Conservation (phyloP, 1,140 invertebrate genomes). For the Chironomus tepperi region DNA sequence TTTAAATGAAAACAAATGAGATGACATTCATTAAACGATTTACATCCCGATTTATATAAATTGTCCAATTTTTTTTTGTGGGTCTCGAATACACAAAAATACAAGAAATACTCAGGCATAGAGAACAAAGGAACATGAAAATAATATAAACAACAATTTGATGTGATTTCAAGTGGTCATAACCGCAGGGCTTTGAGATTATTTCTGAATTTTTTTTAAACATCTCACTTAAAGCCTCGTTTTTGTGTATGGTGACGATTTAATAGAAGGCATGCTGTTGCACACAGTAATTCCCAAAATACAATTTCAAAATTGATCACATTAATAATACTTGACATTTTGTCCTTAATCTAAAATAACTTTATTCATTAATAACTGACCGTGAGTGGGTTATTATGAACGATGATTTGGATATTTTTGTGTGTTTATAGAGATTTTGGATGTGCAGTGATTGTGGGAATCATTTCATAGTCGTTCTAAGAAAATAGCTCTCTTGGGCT, state of each 20-base stretch:
- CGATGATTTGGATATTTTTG: background rate
- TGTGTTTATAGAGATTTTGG: background rate
- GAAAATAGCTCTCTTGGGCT: too few relatives aligned
- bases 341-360: background rate
- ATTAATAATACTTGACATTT: constrained; percentile 7
- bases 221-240: background rate
- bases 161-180: background rate
- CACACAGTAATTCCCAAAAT: background rate
- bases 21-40: constrained; percentile 14
- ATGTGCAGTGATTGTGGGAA: too few relatives aligned
- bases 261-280: background rate
- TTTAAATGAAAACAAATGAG: constrained; percentile 20
- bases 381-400: too few relatives aligned
- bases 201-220: background rate
- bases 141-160: background rate
- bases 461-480: too few relatives aligned
- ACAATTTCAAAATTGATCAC: constrained; percentile 9
- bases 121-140: background rate
- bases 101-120: background rate
- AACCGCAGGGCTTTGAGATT: background rate
- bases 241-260: background rate
- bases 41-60: too few relatives aligned
- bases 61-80: too few relatives aligned
- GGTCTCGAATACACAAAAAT: too few relatives aligned
- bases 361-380: background rate